These are phyloP conservation scores for Poecilia velifera DNA, from an alignment of 2,797 vertebrate species.

Conservation along the genomic window DNA sequence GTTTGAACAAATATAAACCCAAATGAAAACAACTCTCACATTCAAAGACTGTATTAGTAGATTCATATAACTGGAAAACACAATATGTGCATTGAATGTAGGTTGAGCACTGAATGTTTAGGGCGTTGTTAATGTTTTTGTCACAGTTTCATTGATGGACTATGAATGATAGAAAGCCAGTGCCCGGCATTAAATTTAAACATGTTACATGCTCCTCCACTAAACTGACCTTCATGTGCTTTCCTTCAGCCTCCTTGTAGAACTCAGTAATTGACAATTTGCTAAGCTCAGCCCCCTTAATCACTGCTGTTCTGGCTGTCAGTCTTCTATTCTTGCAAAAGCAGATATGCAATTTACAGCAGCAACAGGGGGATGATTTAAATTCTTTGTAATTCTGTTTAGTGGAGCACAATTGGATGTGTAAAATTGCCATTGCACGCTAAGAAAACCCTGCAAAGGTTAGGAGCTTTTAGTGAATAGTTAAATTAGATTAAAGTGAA, in stretches of 20 bases:
- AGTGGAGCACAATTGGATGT: conserved; percentile 3
- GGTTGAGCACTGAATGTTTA: not conserved
- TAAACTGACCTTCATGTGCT: conserved; percentile 15
- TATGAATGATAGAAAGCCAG: not conserved
- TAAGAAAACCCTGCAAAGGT: not conserved
- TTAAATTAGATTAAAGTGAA: not conserved
- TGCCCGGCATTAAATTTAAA: conserved; percentile 8
- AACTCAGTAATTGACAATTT: conserved; percentile 28
- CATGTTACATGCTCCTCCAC: conserved; percentile 5
- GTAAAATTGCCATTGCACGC: not conserved
- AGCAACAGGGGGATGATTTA: not conserved
- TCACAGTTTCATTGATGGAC: not conserved
- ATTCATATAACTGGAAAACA: not conserved
- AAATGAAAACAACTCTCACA: not conserved
- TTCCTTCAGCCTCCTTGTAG: conserved; percentile 5
- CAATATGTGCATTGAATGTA: not conserved
- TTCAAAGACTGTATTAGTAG: not conserved
- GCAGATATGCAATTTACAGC: conserved; percentile 2
- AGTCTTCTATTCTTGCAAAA: conserved; percentile 9
- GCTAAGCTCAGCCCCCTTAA: conserved; percentile 5
- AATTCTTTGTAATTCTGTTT: conserved; percentile 16
- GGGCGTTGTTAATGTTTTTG: not conserved
- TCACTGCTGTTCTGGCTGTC: conserved; percentile 17
- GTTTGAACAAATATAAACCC: not conserved
- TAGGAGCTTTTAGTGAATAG: not conserved